Conservation (phyloP, 2,113 vertebrate species). For the Damaliscus lunatus region DNA sequence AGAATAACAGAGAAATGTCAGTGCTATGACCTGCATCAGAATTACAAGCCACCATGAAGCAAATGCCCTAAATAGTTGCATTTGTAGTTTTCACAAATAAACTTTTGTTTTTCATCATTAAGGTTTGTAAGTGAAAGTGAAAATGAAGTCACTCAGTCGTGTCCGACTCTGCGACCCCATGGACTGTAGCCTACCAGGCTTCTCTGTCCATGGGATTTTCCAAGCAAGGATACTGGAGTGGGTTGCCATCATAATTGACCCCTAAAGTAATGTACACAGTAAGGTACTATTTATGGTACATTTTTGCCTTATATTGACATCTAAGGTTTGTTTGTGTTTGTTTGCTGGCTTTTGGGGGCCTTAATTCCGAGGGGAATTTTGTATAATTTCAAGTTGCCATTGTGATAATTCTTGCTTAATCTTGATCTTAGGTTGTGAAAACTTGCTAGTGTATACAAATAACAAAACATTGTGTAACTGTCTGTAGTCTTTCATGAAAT, state of each 20-base stretch:
- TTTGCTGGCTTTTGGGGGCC: not conserved
- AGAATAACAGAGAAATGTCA: not conserved
- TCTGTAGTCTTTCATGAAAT: not conserved
- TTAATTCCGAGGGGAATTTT: not conserved
- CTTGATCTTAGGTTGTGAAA: not conserved
- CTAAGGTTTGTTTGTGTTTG: not conserved
- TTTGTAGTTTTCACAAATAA: constrained; percentile 28
- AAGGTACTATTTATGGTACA: not conserved
- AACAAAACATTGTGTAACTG: not conserved
- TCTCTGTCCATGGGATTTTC: too few species aligned
- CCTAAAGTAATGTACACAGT: not conserved
- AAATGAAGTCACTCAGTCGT: too few species aligned
- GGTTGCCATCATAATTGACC: not conserved
- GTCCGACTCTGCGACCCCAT: too few species aligned
- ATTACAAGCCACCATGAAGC: not conserved
- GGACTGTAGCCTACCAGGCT: too few species aligned
- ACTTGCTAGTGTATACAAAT: not conserved
- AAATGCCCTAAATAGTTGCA: not conserved
- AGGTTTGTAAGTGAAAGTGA: not conserved
- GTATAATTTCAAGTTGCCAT: not conserved
- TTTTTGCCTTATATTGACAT: not conserved
- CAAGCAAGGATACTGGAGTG: too few species aligned
- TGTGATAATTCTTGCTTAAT: not conserved
- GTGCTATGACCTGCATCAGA: not conserved
- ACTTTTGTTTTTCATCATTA: constrained; percentile 18